Percentiles rank a stretch among this genome's conserved stretches.
phyloP scores from a whole-genome alignment of 1,140 invertebrate genomes.

The Calycopis cecrops region DNA sequence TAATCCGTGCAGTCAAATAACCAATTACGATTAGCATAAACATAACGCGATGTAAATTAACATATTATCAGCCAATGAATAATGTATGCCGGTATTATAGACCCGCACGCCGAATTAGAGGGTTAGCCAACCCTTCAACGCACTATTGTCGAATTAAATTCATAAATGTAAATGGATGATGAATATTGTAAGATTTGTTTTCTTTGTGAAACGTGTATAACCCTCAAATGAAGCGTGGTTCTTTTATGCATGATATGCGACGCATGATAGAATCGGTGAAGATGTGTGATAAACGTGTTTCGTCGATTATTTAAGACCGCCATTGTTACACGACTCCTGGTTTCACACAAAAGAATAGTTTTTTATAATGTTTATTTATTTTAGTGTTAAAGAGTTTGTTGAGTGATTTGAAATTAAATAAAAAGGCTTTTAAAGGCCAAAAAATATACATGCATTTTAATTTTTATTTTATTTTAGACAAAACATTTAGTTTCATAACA shows the following conservation, averaged over 20 bases:
- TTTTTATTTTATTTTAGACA: no score
- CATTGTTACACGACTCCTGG: slow-evolving; percentile 21
- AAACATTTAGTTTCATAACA: no score
- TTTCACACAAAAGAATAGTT: slow-evolving; percentile 21
- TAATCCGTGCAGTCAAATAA: slow-evolving; percentile 64
- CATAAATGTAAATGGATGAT: slow-evolving; percentile 18
- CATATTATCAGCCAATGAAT: slow-evolving; percentile 64
- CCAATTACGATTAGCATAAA: slow-evolving; percentile 72
- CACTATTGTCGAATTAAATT: slow-evolving; percentile 22
- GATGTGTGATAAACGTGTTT: slow-evolving; percentile 20
- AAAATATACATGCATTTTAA: no score
- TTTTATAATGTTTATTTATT: no score
- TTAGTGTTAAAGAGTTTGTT: no score
- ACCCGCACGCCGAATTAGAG: slow-evolving; percentile 48
- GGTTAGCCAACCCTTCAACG: slow-evolving; percentile 37
- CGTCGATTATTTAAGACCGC: slow-evolving; percentile 25
- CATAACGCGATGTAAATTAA: slow-evolving; percentile 67
- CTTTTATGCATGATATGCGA: slow-evolving; percentile 19
- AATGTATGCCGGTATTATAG: slow-evolving; percentile 51
- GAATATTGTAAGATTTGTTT: not conserved
- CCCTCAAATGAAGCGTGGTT: slow-evolving; percentile 34
- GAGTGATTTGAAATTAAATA: no score
- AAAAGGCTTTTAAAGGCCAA: no score
- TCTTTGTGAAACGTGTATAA: slow-evolving; percentile 14
- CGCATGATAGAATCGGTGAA: slow-evolving; percentile 19